Percentiles rank a stretch among this genome's conserved stretches.
These are phyloP conservation scores for Platerodrilus igneus DNA, from an alignment of 2,888 invertebrate species.

Conservation along the genomic window DNA sequence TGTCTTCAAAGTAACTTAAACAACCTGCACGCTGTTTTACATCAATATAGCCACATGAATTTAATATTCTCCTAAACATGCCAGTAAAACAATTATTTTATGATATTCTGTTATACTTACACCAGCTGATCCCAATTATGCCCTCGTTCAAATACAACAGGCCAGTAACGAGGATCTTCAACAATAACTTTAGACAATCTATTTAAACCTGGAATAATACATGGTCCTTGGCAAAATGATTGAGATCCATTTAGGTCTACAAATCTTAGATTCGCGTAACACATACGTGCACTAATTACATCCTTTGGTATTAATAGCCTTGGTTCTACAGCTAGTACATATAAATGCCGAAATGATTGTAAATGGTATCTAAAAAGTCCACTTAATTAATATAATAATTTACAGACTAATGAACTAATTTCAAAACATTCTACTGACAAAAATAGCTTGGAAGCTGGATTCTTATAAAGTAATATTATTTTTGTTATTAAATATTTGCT, in stretches of 20 bases:
- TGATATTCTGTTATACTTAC: too few species aligned
- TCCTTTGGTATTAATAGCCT: slow-evolving; percentile 84
- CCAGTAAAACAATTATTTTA: slow-evolving; percentile 13
- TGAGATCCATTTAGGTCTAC: slow-evolving; percentile 45
- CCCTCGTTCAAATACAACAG: slow-evolving; percentile 73
- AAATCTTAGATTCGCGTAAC: slow-evolving; percentile 75
- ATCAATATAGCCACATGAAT: slow-evolving; percentile 66
- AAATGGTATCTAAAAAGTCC: slow-evolving; percentile 79
- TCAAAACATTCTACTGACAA: too few species aligned
- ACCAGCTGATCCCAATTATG: slow-evolving; percentile 80
- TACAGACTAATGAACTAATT: too few species aligned
- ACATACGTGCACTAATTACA: slow-evolving; percentile 71
- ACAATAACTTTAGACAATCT: slow-evolving; percentile 70
- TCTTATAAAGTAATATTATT: too few species aligned
- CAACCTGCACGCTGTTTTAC: slow-evolving; percentile 89
- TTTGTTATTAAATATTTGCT: too few species aligned
- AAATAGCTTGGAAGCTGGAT: too few species aligned
- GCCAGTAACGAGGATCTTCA: slow-evolving; percentile 86
- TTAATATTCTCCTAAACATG: slow-evolving; percentile 60
- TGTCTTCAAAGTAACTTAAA: slow-evolving; percentile 81
- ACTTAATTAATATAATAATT: too few species aligned
- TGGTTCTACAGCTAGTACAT: slow-evolving; percentile 90
- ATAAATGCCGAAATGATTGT: slow-evolving; percentile 94
- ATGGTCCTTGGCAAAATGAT: slow-evolving; percentile 66
- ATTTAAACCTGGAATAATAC: slow-evolving; percentile 77